Evolutionary conservation across 2,113 vertebrate species (phyloP), one percentile per base, ranked within the genome.

Genomic region (Aspiorhynchus laticeps): DNA sequence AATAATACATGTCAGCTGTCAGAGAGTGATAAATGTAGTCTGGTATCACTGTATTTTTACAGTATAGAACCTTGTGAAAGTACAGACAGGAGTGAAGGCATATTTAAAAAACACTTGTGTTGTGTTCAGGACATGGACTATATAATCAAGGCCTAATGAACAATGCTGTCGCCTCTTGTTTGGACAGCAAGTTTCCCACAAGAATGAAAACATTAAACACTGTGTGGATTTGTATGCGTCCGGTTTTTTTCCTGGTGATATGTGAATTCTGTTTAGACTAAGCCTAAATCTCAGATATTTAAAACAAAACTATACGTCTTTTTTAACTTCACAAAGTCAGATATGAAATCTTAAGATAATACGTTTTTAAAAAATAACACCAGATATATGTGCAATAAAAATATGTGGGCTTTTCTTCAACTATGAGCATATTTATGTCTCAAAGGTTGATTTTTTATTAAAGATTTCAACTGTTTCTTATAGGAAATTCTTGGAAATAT

Each of bases 121-220:
- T 41, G 33, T 38, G 33, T 48, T 28, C 15, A 46, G 80, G 61
- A 67, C 7, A 38, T 10, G 1, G 81, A 33, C 26, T 83, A 17
- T 71, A 71, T 51, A 83, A 51, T 71, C 81, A 83, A 83, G 81
- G 81, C 46, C 28, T 83, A 15, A 71, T 71, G 81, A 83, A 83
- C 81, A 83, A 71, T 83, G 63, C 65, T 7, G 81, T 83, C n/a
- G 19, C 65, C 28, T 67, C 28, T 61, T 36, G 43, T 83, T 83
- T 53, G 65, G 63, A 83, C 81, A 71, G 41, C 65, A 31, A 36
- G 81, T 71, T 83, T 83, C 81, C 65, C 65, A 33, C 28, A 71
- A 83, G 81, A 83, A 83, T n/a, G 65, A 71, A 71, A 83, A 83
- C 46, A 83, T 83, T 83, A 71, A 71, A 83, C 81, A 71, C 9